Evolutionary conservation across 2,888 invertebrate genomes (phyloP).

Genomic region (Drosophila leonis): DNA sequence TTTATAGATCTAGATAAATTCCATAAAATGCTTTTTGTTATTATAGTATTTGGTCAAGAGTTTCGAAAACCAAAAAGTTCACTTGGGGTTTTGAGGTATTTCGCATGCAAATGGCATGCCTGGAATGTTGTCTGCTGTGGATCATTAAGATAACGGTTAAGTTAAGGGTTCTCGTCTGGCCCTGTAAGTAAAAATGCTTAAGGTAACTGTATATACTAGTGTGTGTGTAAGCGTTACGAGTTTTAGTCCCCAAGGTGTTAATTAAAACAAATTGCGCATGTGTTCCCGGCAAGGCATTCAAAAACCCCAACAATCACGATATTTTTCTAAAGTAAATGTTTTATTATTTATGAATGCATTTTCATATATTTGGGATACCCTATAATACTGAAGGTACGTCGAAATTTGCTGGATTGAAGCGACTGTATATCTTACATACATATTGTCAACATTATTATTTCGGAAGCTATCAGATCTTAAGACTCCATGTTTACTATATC

Average conservation of each 20-base stretch:
- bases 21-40: conserved; percentile 19
- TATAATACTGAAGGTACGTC: not conserved
- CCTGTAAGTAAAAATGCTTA: conserved; percentile 20
- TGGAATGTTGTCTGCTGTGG: conserved; percentile 32
- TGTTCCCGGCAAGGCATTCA: conserved; percentile 50
- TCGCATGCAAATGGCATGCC: conserved; percentile 52
- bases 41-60: conserved; percentile 21
- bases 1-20: conserved; percentile 25
- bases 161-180: conserved; percentile 30
- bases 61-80: conserved; percentile 2
- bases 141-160: conserved; percentile 37
- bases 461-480: not conserved
- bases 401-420: not conserved
- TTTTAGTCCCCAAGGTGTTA: conserved; percentile 33
- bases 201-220: conserved; percentile 7
- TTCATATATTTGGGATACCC: conserved; percentile 11
- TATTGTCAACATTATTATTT: not conserved
- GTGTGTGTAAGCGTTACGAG: conserved; percentile 22
- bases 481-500: not conserved
- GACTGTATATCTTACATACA: not conserved
- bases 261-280: conserved; percentile 63
- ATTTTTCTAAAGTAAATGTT: conserved; percentile 17
- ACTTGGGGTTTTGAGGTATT: conserved; percentile 16
- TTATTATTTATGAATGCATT: conserved; percentile 13
- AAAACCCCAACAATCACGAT: conserved; percentile 29